phyloP scores from a whole-genome alignment of 2,888 invertebrate genomes.

The Resseliella maxima region DNA sequence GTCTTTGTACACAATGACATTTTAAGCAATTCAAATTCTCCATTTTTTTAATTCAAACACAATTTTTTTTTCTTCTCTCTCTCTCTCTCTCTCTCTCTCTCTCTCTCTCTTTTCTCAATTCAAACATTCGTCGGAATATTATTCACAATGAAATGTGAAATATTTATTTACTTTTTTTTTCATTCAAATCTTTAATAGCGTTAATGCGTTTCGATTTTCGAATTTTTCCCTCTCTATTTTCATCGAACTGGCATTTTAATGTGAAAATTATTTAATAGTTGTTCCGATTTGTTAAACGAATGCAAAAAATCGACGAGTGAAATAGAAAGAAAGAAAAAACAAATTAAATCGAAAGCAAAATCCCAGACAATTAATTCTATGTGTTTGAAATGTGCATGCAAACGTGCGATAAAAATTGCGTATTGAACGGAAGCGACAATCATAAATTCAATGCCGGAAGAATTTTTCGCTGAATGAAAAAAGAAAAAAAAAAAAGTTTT shows the following conservation, averaged over 20 bases:
- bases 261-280: neutral
- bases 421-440: constrained; percentile 25
- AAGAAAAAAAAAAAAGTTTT: neutral
- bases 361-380: neutral
- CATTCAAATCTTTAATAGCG: neutral
- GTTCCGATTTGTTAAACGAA: neutral
- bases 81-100: neutral
- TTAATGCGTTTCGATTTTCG: neutral
- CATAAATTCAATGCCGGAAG: constrained; percentile 32
- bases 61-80: neutral
- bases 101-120: no score
- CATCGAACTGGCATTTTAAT: neutral
- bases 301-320: neutral
- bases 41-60: no score
- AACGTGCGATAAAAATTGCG: neutral
- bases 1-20: no score
- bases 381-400: neutral
- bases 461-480: neutral
- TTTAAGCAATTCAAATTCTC: no score
- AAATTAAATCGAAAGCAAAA: neutral
- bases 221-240: neutral
- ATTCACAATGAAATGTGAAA: neutral
- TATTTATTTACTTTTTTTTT: no score
- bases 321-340: neutral
- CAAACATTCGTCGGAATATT: neutral